Conservation (phyloP, 2,113 vertebrate genomes). For the Carassius gibelio region DNA sequence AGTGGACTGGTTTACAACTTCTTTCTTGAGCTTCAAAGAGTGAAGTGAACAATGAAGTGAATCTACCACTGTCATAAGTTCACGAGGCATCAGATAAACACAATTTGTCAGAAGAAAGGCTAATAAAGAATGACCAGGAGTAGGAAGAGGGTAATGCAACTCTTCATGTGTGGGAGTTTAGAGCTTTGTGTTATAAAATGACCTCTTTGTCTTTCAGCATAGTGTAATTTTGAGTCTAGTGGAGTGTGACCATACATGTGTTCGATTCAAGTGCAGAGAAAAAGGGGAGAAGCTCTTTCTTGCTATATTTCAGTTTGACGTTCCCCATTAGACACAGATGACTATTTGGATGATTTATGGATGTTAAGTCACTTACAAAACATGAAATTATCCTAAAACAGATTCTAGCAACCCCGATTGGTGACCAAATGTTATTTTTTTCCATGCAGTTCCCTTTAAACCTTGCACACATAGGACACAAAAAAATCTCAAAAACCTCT, state of each 20-base stretch:
- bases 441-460: not conserved
- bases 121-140: conserved; percentile 67
- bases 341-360: not conserved
- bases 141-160: conserved; percentile 64
- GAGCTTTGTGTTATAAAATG: conserved; percentile 62
- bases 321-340: not conserved
- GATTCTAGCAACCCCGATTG: no score
- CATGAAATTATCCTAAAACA: no score
- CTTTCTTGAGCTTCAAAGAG: conserved; percentile 58
- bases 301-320: conserved; percentile 5
- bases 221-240: conserved; percentile 39
- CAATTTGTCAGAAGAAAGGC: conserved; percentile 58
- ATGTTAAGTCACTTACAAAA: not conserved
- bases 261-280: not conserved
- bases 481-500: not conserved
- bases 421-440: not conserved
- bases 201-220: conserved; percentile 50
- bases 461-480: not conserved
- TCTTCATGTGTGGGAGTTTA: conserved; percentile 68
- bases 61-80: conserved; percentile 55
- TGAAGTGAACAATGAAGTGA: conserved; percentile 52
- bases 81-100: conserved; percentile 60
- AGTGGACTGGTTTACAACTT: conserved; percentile 50
- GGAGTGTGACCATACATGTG: not conserved
- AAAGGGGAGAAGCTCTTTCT: conserved; percentile 21